A percentile compares a stretch with the other conserved stretches of the same genome.
Conservation (phyloP, 2,888 invertebrate species). For the Drosophila kokeensis region DNA sequence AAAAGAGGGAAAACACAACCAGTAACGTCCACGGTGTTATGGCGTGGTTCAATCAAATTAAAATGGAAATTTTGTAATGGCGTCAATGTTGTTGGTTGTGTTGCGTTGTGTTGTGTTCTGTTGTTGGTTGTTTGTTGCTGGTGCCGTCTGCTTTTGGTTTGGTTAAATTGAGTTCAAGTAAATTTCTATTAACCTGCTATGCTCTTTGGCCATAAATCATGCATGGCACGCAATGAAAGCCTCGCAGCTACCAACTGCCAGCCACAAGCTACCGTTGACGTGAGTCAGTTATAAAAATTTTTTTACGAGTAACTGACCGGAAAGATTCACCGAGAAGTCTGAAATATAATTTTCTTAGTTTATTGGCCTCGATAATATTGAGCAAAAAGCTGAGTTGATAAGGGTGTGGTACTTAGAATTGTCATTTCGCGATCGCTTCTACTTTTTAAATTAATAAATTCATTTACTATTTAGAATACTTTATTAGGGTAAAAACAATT, state of each 20-base stretch:
- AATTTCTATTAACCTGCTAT: slow-evolving; percentile 77
- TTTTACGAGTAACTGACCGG: background rate
- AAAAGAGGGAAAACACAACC: slow-evolving; percentile 22
- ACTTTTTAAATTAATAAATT: background rate
- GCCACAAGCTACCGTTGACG: slow-evolving; percentile 4
- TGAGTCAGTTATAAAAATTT: slow-evolving; percentile 43
- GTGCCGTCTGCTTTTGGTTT: slow-evolving; percentile 11
- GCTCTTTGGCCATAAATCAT: slow-evolving; percentile 64
- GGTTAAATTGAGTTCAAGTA: slow-evolving; percentile 74
- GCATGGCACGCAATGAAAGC: slow-evolving; percentile 53
- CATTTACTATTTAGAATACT: background rate
- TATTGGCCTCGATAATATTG: background rate
- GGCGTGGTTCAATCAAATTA: slow-evolving; percentile 76
- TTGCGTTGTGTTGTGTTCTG: background rate
- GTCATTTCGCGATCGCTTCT: background rate
- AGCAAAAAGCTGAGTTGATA: background rate
- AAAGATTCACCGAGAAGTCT: slow-evolving; percentile 5
- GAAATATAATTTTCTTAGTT: background rate
- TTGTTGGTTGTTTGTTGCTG: background rate
- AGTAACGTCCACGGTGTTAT: slow-evolving; percentile 32
- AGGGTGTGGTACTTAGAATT: background rate
- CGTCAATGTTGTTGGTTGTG: slow-evolving; percentile 29
- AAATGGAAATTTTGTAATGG: slow-evolving; percentile 67
- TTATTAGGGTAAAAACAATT: background rate
- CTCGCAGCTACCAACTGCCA: slow-evolving; percentile 1